phyloP scores from a whole-genome alignment of 1,140 invertebrate species.

The Sipha flava region DNA sequence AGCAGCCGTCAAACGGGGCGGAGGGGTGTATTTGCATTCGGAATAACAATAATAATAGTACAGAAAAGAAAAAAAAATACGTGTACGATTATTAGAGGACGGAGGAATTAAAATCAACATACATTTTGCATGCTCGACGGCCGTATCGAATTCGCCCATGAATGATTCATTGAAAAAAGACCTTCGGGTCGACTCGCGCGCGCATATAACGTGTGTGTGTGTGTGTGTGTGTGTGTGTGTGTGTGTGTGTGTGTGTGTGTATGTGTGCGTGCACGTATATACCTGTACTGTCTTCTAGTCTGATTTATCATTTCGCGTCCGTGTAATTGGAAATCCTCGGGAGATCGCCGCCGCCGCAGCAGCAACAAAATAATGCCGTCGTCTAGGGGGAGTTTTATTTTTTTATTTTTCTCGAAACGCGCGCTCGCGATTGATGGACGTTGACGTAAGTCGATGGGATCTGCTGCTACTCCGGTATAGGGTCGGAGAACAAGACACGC shows the following conservation, averaged over 20 bases:
- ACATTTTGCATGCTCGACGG: background rate
- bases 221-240: no score
- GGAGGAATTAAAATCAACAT: background rate
- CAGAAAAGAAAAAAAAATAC: background rate
- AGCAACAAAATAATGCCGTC: background rate
- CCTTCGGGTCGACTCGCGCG: background rate
- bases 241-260: no score
- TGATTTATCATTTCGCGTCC: slow-evolving; percentile 11
- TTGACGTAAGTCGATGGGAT: background rate
- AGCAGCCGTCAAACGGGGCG: background rate
- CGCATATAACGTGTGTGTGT: no score
- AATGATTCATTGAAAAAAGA: slow-evolving; percentile 10
- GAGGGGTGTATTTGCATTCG: background rate
- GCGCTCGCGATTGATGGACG: background rate
- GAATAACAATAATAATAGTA: background rate
- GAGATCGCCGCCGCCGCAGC: background rate
- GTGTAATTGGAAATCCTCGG: background rate
- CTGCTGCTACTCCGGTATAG: background rate
- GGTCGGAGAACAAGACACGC: no score
- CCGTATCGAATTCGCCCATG: background rate
- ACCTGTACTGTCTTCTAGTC: background rate
- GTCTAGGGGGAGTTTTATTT: background rate
- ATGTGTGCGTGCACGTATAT: no score
- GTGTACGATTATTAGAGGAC: background rate
- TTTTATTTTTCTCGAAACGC: background rate